Evolutionary conservation across 2,113 vertebrate genomes (phyloP).

Genomic region (Pao palembangensis): DNA sequence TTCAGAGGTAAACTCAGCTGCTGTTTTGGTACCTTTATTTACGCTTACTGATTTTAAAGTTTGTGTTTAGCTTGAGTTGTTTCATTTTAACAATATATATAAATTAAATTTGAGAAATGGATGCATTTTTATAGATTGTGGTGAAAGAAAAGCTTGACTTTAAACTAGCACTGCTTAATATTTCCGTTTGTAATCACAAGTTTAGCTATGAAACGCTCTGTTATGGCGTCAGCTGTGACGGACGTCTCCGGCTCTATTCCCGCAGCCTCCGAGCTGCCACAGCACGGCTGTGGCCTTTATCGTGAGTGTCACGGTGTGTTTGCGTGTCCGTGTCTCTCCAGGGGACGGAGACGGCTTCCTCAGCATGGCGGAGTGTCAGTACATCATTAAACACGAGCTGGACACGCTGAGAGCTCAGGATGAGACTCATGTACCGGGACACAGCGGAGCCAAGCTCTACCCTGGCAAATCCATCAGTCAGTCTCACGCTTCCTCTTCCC

Average conservation of each 20-base stretch:
- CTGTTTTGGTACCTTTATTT: not conserved
- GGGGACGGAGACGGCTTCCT: constrained; percentile 88
- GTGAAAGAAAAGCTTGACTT: not conserved
- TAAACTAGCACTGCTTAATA: not conserved
- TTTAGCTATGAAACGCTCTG: no score
- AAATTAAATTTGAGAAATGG: no score
- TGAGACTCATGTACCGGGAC: constrained; percentile 89
- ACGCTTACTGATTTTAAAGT: no score
- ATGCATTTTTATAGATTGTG: no score
- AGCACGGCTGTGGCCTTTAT: no score
- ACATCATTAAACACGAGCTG: constrained; percentile 94
- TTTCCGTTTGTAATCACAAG: no score
- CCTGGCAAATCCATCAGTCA: constrained; percentile 95
- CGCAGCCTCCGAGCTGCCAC: not conserved
- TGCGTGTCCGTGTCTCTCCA: constrained; percentile 57
- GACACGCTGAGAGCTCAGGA: constrained; percentile 90
- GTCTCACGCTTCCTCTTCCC: constrained; percentile 24
- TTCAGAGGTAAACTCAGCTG: constrained; percentile 79
- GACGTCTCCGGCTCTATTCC: not conserved
- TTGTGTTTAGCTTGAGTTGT: no score
- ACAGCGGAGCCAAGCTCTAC: constrained; percentile 86
- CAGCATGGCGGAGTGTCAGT: constrained; percentile 91
- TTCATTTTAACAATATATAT: no score
- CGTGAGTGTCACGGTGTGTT: not conserved
- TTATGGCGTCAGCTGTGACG: not conserved